Conservation (phyloP, 2,888 invertebrate genomes). For the Rhingia campestris region DNA sequence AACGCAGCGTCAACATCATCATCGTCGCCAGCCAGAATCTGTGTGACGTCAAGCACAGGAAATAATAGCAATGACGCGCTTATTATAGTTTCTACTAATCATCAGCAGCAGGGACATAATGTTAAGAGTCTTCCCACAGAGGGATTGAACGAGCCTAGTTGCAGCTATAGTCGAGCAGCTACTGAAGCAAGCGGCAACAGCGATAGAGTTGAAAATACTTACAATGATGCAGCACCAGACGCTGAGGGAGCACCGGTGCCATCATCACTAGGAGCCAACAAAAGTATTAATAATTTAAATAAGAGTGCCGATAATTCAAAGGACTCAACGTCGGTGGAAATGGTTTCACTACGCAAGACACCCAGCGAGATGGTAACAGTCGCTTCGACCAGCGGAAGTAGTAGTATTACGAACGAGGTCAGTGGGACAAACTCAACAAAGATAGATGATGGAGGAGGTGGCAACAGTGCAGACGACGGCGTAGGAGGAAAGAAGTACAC, state of each 20-base stretch:
- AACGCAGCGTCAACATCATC: slow-evolving; percentile 49
- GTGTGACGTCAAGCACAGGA: slow-evolving; percentile 67
- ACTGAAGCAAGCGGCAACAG: slow-evolving; percentile 9
- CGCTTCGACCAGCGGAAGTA: slow-evolving; percentile 60
- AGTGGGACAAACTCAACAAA: slow-evolving; percentile 67
- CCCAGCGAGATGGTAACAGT: slow-evolving; percentile 60
- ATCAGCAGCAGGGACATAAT: slow-evolving; percentile 37
- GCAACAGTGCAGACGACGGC: slow-evolving; percentile 57
- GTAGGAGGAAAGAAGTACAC: slow-evolving; percentile 61
- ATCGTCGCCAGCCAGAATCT: slow-evolving; percentile 64
- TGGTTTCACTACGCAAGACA: slow-evolving; percentile 63
- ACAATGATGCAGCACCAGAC: slow-evolving; percentile 67
- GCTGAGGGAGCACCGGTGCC: slow-evolving; percentile 74
- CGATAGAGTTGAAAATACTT: slow-evolving; percentile 34
- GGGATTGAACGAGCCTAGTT: slow-evolving; percentile 53
- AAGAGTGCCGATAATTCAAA: slow-evolving; percentile 72
- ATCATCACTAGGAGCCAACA: slow-evolving; percentile 80
- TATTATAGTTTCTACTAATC: slow-evolving; percentile 53
- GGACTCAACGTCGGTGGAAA: slow-evolving; percentile 72
- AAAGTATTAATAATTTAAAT: slow-evolving; percentile 79
- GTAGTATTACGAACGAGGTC: slow-evolving; percentile 74
- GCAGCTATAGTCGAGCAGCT: slow-evolving; percentile 47
- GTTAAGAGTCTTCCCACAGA: slow-evolving; percentile 29
- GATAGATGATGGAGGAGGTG: slow-evolving; percentile 71
- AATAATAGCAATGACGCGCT: slow-evolving; percentile 67